A percentile compares a stretch with the other conserved stretches of the same genome.
Conservation (phyloP, 2,888 invertebrate genomes). For the Spodoptera picta region DNA sequence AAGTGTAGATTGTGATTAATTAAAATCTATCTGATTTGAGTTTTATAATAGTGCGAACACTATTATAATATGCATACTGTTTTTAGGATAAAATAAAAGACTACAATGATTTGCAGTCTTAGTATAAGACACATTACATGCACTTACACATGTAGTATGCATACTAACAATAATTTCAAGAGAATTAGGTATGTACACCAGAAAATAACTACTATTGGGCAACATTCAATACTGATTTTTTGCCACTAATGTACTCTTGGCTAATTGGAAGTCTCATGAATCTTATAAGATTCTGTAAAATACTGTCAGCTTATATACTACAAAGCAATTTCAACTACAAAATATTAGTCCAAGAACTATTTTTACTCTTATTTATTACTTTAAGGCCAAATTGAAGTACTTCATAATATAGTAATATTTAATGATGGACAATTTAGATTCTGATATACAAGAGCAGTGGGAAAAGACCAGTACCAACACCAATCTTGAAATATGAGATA, state of each 20-base stretch:
- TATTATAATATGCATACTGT: too few species aligned
- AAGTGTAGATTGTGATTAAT: too few species aligned
- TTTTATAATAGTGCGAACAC: too few species aligned
- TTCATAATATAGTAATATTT: slow-evolving; percentile 7
- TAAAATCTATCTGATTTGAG: too few species aligned
- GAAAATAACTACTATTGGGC: slow-evolving; percentile 5
- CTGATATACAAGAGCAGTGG: slow-evolving; percentile 30
- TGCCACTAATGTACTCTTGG: slow-evolving; percentile 35
- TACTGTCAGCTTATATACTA: slow-evolving; percentile 13
- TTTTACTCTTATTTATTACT: slow-evolving; percentile 36
- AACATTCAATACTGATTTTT: slow-evolving; percentile 37
- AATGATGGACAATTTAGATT: slow-evolving; percentile 8
- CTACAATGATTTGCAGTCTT: too few species aligned
- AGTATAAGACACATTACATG: too few species aligned
- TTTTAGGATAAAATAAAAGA: too few species aligned
- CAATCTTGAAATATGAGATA: slow-evolving; percentile 4
- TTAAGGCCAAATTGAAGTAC: slow-evolving; percentile 46
- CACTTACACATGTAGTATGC: slow-evolving; percentile 1
- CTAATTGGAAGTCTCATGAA: neutral
- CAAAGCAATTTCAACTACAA: slow-evolving; percentile 19
- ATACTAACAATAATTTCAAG: slow-evolving; percentile 8
- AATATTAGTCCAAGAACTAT: slow-evolving; percentile 29
- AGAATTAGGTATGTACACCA: slow-evolving; percentile 4
- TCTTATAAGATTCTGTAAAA: slow-evolving; percentile 2
- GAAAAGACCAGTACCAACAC: slow-evolving; percentile 44